Evolutionary conservation across 1,140 invertebrate species (phyloP).

Genomic region (Drosophila suzukii): DNA sequence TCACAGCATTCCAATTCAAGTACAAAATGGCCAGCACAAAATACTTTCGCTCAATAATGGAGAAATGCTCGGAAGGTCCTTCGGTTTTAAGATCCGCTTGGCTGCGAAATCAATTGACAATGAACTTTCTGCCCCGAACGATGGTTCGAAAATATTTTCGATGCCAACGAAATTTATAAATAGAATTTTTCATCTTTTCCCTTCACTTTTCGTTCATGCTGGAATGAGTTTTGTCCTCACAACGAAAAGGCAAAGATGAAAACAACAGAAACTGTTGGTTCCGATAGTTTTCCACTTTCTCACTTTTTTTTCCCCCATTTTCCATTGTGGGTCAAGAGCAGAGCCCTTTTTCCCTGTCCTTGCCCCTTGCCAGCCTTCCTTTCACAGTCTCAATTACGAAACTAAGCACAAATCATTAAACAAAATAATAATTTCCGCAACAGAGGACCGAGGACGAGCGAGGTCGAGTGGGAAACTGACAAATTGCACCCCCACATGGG

Average conservation of each 20-base stretch:
- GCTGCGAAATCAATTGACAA: conserved; percentile 71
- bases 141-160: conserved; percentile 58
- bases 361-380: conserved; percentile 7
- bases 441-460: conserved; percentile 28
- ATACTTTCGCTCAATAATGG: conserved; percentile 38
- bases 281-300: conserved; percentile 68
- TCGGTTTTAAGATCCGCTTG: conserved; percentile 18
- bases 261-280: conserved; percentile 38
- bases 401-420: conserved; percentile 81
- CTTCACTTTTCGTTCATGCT: conserved; percentile 44
- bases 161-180: conserved; percentile 64
- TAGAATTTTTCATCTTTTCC: conserved; percentile 52
- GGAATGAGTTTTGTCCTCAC: conserved; percentile 45
- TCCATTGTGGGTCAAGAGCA: conserved; percentile 71
- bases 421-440: conserved; percentile 82
- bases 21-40: conserved; percentile 19
- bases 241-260: conserved; percentile 4
- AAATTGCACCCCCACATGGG: conserved; percentile 31
- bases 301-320: conserved; percentile 13
- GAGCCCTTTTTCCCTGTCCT: background rate
- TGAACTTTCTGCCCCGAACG: conserved; percentile 64
- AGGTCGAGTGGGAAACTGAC: conserved; percentile 23
- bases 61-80: conserved; percentile 20
- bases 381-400: conserved; percentile 69
- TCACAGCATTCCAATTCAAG: conserved; percentile 21